A percentile compares a stretch with the other conserved stretches of the same genome.
These are phyloP conservation scores for Metallyticus violacea DNA, from an alignment of 2,888 invertebrate species.

Conservation along the genomic window DNA sequence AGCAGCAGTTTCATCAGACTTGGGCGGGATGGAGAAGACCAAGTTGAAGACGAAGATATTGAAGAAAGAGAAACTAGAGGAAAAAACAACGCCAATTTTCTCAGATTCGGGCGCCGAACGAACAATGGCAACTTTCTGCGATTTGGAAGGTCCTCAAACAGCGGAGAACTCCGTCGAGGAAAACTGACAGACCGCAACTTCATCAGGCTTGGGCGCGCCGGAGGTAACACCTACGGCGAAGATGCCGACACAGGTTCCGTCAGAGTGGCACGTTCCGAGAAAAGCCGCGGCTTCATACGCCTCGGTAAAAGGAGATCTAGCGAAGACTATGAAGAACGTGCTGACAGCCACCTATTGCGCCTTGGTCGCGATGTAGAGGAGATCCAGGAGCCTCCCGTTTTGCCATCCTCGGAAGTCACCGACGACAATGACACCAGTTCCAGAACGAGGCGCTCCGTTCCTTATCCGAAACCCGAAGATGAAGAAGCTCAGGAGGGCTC, in stretches of 20 bases:
- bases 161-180: slow-evolving; percentile 17
- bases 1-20: neutral
- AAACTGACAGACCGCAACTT: slow-evolving; percentile 30
- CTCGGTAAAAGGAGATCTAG: neutral
- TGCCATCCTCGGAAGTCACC: neutral
- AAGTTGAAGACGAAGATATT: neutral
- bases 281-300: slow-evolving; percentile 1
- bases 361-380: slow-evolving; percentile 11
- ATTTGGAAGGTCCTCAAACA: neutral
- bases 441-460: neutral
- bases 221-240: neutral
- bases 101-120: slow-evolving; percentile 7
- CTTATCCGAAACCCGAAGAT: neutral
- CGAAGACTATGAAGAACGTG: neutral
- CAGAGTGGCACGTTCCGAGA: neutral
- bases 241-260: neutral
- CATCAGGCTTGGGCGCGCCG: slow-evolving; percentile 25
- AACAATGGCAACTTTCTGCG: neutral
- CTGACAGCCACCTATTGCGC: neutral
- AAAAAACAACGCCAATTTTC: neutral
- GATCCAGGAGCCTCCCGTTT: neutral
- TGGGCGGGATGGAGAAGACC: neutral
- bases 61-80: neutral
- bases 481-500: neutral
- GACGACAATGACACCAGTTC: neutral